phyloP scores from a whole-genome alignment of 1,140 invertebrate species.

The Nilaparvata lugens region DNA sequence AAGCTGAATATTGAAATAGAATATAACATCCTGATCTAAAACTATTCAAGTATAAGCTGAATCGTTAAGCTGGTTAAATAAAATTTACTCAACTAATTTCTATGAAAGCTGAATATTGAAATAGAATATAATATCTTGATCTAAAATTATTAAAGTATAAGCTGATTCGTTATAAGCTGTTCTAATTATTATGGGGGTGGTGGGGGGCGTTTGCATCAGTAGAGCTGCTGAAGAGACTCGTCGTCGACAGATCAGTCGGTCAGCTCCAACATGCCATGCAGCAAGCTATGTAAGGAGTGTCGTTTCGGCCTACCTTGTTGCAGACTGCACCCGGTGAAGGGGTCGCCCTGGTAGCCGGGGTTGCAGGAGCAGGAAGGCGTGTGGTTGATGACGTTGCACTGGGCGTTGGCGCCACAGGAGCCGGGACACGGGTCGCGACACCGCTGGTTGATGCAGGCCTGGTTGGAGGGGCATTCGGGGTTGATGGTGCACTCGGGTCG shows the following conservation, averaged over 20 bases:
- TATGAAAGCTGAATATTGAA: too few species aligned
- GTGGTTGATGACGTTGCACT: constrained; percentile 63
- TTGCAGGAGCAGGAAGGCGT: constrained; percentile 64
- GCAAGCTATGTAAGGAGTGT: constrained; percentile 9
- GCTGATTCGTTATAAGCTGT: too few species aligned
- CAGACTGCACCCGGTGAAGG: constrained; percentile 51
- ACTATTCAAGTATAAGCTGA: too few species aligned
- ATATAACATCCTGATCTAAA: too few species aligned
- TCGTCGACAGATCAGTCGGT: not conserved
- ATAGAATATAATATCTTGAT: too few species aligned
- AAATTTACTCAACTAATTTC: too few species aligned
- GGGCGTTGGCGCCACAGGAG: constrained; percentile 62
- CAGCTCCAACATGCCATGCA: constrained; percentile 19
- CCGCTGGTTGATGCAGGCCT: constrained; percentile 60
- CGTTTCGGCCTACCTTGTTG: constrained; percentile 21
- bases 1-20: too few species aligned
- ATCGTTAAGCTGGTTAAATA: too few species aligned
- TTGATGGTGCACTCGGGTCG: constrained; percentile 65
- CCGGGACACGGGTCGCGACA: constrained; percentile 67
- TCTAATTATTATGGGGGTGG: too few species aligned
- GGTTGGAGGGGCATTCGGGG: constrained; percentile 58
- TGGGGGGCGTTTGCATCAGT: too few species aligned
- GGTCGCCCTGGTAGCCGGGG: constrained; percentile 62
- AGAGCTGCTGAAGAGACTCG: too few species aligned
- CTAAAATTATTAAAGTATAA: too few species aligned